phyloP scores from a whole-genome alignment of 2,797 vertebrate species.

The Cyclura pinguis region DNA sequence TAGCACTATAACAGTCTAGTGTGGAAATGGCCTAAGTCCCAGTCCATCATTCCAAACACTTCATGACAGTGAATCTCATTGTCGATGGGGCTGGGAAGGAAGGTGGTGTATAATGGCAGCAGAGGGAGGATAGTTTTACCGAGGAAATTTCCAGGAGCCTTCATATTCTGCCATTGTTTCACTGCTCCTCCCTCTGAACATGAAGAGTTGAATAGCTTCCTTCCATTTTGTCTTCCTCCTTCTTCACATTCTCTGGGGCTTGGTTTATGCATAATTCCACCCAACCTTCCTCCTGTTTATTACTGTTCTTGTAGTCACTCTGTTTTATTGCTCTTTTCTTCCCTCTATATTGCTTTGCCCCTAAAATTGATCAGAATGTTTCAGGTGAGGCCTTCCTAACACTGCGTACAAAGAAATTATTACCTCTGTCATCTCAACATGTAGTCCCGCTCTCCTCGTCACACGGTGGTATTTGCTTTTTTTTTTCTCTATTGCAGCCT shows the following conservation, averaged over 20 bases:
- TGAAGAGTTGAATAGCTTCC: conserved; percentile 9
- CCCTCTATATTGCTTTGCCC: conserved; percentile 65
- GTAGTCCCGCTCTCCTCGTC: conserved; percentile 68
- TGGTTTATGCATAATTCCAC: conserved; percentile 60
- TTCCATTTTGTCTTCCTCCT: conserved; percentile 24
- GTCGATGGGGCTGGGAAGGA: not conserved
- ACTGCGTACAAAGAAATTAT: conserved; percentile 61
- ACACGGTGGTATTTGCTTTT: conserved; percentile 64
- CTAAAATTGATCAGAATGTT: conserved; percentile 69
- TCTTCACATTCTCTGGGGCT: conserved; percentile 51
- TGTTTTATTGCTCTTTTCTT: not conserved
- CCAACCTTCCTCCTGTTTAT: conserved; percentile 63
- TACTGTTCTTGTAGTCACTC: conserved; percentile 46
- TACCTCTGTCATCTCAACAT: conserved; percentile 64
- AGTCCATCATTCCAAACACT: not conserved
- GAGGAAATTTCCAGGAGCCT: not conserved
- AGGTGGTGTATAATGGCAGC: no score
- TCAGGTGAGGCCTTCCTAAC: conserved; percentile 58
- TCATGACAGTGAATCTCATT: not conserved
- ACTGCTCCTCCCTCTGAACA: not conserved
- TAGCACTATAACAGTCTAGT: no score
- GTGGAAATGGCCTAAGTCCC: not conserved
- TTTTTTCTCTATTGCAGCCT: conserved; percentile 56
- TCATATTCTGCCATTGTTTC: not conserved
- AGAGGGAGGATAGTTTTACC: not conserved